Base-by-base conservation (phyloP, 1,140 invertebrate species). In the Leguminivora glycinivorella region DNA sequence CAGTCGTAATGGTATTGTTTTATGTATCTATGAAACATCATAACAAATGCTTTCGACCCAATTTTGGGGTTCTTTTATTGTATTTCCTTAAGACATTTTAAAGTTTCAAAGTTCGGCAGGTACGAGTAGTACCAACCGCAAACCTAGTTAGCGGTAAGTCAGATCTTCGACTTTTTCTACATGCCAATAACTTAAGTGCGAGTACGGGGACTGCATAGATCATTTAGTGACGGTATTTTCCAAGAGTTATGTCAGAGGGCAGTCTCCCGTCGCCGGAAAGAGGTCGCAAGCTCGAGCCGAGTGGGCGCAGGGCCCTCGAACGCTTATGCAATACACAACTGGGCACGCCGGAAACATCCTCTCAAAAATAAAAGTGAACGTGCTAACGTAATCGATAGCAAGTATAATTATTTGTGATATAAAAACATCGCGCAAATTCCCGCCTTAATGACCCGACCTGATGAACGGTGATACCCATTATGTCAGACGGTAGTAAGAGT, bases 341-440 rank as follows among this genome's bases (percentile, higher is more conserved):
- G 47, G 47, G 25, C 24, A 67, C 69, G 29, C 34, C 73, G 74
- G 70, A 82, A 75, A 81, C 71, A 79, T 83, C 80, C 81, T 83
- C 83, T 87, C 83, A 83, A 82, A 70, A 87, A 87, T 85, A 87
- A 87, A 85, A 87, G 85, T 87, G 85, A 87, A 85, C 75, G 83
- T 83, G 74, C 77, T 72, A 71, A 83, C 81, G 84, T 87, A 87
- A 85, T 81, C 75, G 70, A 58, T 29, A 47, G 69, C 29, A 25
- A 70, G 70, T 78, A 79, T 82, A 83, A 83, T 82, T 83, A 86
- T 79, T 81, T 78, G 70, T 77, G 75, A 77, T 76, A 80, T 74
- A 78, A 79, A 78, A 67, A 76, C 78, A 79, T 58, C 69, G 71
- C 71, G 76, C 58, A 4, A 63, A 82, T 77, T 76, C 75, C 70